Percentiles rank a stretch among this genome's conserved stretches.
These are phyloP conservation scores for Platysteira castanea DNA, from an alignment of 2,113 vertebrate species.

Conservation along the genomic window DNA sequence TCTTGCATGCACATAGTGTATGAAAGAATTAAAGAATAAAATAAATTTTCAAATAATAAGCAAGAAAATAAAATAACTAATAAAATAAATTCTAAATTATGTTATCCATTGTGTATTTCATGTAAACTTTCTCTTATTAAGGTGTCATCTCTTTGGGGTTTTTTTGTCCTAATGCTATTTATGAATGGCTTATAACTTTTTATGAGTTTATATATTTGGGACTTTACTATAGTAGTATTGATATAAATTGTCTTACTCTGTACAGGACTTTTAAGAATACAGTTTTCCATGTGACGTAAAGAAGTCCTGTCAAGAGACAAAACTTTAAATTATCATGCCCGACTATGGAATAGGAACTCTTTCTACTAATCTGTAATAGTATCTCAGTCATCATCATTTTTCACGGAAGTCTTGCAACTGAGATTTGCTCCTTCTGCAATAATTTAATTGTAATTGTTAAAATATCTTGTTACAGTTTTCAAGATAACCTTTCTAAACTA, in stretches of 20 bases:
- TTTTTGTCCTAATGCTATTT: neutral
- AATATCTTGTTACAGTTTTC: neutral
- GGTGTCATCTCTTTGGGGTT: neutral
- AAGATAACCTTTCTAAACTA: neutral
- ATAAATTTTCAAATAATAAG: too few relatives aligned
- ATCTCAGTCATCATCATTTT: neutral
- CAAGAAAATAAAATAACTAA: too few relatives aligned
- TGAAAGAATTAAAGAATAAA: too few relatives aligned
- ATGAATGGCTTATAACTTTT: neutral
- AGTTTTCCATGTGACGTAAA: neutral
- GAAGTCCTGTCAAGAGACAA: neutral
- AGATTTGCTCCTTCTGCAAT: neutral
- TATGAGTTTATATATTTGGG: neutral
- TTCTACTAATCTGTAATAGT: neutral
- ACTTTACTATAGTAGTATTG: neutral
- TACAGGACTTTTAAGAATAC: neutral
- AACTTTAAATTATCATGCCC: neutral
- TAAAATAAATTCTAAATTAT: neutral
- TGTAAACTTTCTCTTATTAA: neutral
- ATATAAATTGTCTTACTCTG: neutral
- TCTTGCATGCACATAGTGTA: neutral
- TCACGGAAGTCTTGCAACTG: neutral
- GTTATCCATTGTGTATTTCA: neutral
- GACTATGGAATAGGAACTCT: neutral
- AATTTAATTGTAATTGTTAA: neutral